Base-by-base conservation (phyloP, 1,140 invertebrate genomes). In the Papilio xuthus region DNA sequence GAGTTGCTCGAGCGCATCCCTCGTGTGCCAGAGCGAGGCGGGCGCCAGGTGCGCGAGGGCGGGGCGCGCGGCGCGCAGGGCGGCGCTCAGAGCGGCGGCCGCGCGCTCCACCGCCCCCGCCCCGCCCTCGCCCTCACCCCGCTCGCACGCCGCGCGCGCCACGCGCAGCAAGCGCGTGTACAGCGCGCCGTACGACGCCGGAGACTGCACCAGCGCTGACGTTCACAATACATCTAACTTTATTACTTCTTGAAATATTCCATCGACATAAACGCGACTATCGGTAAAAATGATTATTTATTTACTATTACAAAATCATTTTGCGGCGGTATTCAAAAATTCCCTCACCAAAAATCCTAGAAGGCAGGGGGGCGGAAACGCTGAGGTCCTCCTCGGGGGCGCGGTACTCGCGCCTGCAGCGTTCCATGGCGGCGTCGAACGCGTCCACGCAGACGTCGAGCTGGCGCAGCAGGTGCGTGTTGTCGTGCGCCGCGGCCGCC, bases 321-420 rank as follows among this genome's bases (percentile, higher is more conserved):
- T 32, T 6, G 32, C 6, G 2, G 32, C 32, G 32, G 32, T 32
- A 37, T 37, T 37, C 0, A 37, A 15, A 75, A 53, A 28, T 32
- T 56, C 4, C 76, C 83, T 90, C 44, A 92, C 92, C 87, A 73
- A 92, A 89, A 80, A 94, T 90, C 76, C 92, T 88, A 60, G 86
- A 85, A 23, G 93, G 92, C 47, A 93, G 85, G 0, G 91, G 92
- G 50, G 85, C 87, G 8, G 87, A 83, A 32, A 90, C 83, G 18
- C 85, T 79, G 32, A 89, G 81, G 26, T 80, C 81, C 37, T 85
- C 85, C n/a, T 37, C 32, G 0, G 69, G 76, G 12, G 78, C 81
- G 13, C 80, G 63, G 72, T 91, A 89, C n/a, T 82, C 63, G 26
- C 85, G 79, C 15, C 81, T 73, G 71, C 26, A 50, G 71, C 72